Evolutionary conservation across 2,888 invertebrate genomes (phyloP).

Genomic region (Phania funesta): DNA sequence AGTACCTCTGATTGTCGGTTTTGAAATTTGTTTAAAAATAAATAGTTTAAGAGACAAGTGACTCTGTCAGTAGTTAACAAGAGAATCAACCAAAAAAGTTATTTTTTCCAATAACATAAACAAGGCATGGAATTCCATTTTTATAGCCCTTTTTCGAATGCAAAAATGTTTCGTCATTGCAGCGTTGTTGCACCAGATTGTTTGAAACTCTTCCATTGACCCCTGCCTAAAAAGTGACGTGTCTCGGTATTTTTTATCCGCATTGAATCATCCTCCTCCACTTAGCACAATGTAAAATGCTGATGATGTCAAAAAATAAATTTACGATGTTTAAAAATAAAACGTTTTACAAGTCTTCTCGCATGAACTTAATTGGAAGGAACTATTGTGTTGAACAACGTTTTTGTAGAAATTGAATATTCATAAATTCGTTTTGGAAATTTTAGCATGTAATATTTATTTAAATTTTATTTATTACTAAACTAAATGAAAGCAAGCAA

Average conservation of each 20-base stretch:
- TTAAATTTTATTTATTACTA: slow-evolving; percentile 41
- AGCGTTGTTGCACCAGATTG: no score
- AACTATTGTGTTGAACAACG: neutral
- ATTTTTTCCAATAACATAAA: no score
- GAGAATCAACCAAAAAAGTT: no score
- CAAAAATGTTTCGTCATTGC: no score
- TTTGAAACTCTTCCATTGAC: slow-evolving; percentile 1
- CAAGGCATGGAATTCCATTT: no score
- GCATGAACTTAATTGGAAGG: slow-evolving; percentile 6
- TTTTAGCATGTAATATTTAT: slow-evolving; percentile 41
- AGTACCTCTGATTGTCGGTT: no score
- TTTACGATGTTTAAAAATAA: neutral
- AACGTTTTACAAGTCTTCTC: neutral
- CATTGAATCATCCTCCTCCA: slow-evolving; percentile 11
- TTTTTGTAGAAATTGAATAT: slow-evolving; percentile 10
- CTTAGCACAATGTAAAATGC: neutral
- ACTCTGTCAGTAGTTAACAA: no score
- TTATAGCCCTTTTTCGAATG: no score
- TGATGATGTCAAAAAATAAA: slow-evolving; percentile 7
- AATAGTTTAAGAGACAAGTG: no score
- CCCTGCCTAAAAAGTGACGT: slow-evolving; percentile 24
- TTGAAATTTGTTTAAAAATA: no score
- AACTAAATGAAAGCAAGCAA: neutral
- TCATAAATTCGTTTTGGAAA: slow-evolving; percentile 43
- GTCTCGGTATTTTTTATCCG: neutral